Base-by-base conservation (phyloP, 2,888 invertebrate genomes). In the Trichogramma evanescens region DNA sequence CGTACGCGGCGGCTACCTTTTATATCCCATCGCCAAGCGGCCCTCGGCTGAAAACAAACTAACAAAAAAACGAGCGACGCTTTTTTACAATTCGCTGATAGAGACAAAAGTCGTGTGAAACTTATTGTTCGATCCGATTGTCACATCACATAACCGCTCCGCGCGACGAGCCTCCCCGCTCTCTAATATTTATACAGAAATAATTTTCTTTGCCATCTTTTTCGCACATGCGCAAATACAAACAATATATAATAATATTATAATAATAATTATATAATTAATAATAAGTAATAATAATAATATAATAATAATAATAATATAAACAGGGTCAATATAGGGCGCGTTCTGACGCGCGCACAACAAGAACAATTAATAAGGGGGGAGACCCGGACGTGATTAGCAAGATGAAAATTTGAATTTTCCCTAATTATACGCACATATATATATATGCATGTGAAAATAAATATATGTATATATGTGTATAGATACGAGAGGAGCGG, bases 381-480 rank as follows among this genome's bases (percentile, higher is more conserved):
- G 40, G 42, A 62, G 56, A 52, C 56, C 44, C 54, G 43, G 49
- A 13, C n/a, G 55, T 41, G 8, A 40, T 41, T 9, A 8, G 8
- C 3, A 43, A 52, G 41, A 6, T 10, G 5, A 10, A 46, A 48
- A 13, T 48, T 48, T 10, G 48, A 48, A 10, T 63, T 65, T 57
- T 63, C 58, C 59, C 8, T 26, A 26, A 26, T 26, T 26, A 26
- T 26, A 26, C 26, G 26, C 26, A 26, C 26, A 26, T 26, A 26
- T 26, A 26, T 26, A 26, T 26, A 26, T 26, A 26, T 26, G 26
- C 26, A 26, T 26, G 26, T 26, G 26, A 26, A 26, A 26, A 40
- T 62, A 61, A 62, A 64, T 64, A 62, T 62, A 63, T 45, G 61
- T 61, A 61, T 62, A 61, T 61, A 65, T 58, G 59, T 55, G 57